phyloP scores from a whole-genome alignment of 2,113 vertebrate genomes.

The Centropus bengalensis region DNA sequence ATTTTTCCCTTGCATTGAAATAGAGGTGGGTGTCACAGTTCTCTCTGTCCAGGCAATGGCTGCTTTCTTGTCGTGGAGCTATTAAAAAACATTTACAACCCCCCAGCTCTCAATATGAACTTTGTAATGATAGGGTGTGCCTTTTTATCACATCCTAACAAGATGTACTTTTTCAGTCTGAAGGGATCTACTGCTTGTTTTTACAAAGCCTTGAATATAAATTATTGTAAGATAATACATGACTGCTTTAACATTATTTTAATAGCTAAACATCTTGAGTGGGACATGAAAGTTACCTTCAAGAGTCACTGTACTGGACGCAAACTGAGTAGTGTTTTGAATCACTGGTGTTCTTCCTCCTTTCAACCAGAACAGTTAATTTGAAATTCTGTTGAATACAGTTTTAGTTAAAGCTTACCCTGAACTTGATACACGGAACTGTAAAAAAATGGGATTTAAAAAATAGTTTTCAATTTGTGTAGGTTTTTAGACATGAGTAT shows the following conservation, averaged over 20 bases:
- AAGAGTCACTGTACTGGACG: neutral
- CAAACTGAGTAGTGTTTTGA: neutral
- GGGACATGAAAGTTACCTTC: neutral
- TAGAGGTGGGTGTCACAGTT: neutral
- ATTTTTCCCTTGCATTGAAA: neutral
- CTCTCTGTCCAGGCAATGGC: neutral
- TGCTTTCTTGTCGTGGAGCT: neutral
- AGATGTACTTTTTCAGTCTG: neutral
- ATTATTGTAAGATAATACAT: neutral
- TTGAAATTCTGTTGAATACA: neutral
- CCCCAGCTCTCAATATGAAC: neutral
- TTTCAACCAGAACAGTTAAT: neutral
- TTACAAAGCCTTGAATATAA: neutral
- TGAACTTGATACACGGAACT: neutral
- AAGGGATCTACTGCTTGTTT: neutral
- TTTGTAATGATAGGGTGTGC: neutral
- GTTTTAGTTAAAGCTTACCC: neutral
- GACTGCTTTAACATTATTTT: neutral
- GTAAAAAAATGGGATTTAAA: neutral
- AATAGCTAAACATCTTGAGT: neutral
- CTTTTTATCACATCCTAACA: neutral
- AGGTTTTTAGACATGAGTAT: neutral
- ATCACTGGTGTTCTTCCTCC: neutral
- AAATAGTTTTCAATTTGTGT: neutral
- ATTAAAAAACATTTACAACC: neutral